Evolutionary conservation across 2,797 vertebrate species (phyloP), one percentile per base, ranked within the genome.

Genomic region (Phylloscopus collybita): DNA sequence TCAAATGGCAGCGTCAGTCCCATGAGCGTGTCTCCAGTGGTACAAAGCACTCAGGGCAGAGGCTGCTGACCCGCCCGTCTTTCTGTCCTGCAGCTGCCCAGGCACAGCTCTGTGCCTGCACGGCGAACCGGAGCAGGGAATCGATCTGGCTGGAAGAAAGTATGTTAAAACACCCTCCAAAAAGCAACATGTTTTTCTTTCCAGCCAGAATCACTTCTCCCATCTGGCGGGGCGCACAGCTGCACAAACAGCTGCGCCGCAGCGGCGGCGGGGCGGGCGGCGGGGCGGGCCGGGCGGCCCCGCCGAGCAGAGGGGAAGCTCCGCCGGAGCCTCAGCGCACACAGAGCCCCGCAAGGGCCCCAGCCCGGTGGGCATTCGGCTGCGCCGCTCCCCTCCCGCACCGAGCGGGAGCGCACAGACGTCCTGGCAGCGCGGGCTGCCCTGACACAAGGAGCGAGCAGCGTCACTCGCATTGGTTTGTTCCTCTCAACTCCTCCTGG

Each of bases 391-490:
- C n/a, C 25, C 42, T 51, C 38, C 40, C 2, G 1, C 30, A 2
- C 0, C 3, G 12, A 22, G 0, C 3, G 3, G 0, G 11, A 26
- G 32, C 0, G 20, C 9, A 4, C 29, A 23, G 14, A 9, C 60
- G 13, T 8, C 71, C 67, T 3, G 17, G 25, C 18, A 72, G 27
- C 9, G 10, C 0, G 3, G 36, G 34, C 22, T 57, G 53, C 42
- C 54, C 66, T 49, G n/a, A 7, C 19, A 16, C 4, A 0, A 5
- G 18, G 15, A 16, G 3, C 12, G 30, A 21, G 23, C 5, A 13
- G 36, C 6, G 27, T 42, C 17, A 0, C 32, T 49, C 0, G 0
- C 18, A 3, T 1, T 30, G 50, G 20, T 47, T 53, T 91, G 15
- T 19, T 54, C 32, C 50, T 26, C 42, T 32, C 26, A 38, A 56